Evolutionary conservation across 2,113 vertebrate species (phyloP).

Genomic region (Progne subis): DNA sequence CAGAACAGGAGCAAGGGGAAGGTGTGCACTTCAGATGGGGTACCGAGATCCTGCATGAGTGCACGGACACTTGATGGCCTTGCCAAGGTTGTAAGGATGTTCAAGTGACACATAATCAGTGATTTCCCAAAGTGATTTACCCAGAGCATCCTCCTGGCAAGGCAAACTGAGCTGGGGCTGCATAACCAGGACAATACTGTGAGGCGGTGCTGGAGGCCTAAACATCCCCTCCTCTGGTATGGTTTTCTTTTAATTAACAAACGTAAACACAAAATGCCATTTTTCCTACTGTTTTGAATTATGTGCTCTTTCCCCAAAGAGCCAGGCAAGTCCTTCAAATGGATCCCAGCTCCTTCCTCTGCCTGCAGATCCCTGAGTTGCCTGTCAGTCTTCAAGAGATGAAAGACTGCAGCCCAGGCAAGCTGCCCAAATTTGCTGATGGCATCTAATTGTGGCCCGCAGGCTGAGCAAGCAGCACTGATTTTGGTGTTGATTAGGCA

Average conservation of each 20-base stretch:
- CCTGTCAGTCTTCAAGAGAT: slow-evolving; percentile 31
- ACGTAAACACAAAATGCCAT: not conserved
- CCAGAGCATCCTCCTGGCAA: not conserved
- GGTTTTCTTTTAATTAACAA: not conserved
- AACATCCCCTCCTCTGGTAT: not conserved
- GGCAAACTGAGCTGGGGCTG: not conserved
- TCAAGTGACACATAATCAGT: not conserved
- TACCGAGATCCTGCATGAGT: not conserved
- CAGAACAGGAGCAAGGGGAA: not conserved
- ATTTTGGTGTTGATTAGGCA: slow-evolving; percentile 61
- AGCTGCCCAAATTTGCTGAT: slow-evolving; percentile 65
- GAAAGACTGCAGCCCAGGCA: slow-evolving; percentile 62
- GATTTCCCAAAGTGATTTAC: not conserved
- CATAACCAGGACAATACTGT: not conserved
- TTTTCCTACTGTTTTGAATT: not conserved
- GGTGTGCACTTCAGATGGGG: not conserved
- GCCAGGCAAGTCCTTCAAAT: not conserved
- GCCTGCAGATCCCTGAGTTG: not conserved
- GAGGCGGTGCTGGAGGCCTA: not conserved
- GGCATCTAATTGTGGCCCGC: slow-evolving; percentile 55
- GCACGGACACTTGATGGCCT: not conserved
- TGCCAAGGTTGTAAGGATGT: not conserved
- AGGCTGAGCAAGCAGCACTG: slow-evolving; percentile 61
- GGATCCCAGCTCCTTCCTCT: not conserved
- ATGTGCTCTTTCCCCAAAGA: not conserved